Percentiles rank a stretch among this genome's conserved stretches.
These are phyloP conservation scores for Eristalis intricaria DNA, from an alignment of 2,888 invertebrate species.

Conservation along the genomic window DNA sequence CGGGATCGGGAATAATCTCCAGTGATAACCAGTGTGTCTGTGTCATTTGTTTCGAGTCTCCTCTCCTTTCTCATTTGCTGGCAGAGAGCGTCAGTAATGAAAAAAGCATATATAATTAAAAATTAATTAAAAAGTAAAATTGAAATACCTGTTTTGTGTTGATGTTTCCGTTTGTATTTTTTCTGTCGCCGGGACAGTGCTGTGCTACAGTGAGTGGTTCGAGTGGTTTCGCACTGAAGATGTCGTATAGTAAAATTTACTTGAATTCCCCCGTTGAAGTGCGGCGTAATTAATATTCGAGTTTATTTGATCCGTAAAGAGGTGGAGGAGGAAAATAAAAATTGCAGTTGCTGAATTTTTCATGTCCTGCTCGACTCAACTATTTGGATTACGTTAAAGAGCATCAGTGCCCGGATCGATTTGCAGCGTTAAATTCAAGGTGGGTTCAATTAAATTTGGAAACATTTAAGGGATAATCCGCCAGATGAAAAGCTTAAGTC, in stretches of 20 bases:
- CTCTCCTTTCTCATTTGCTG: background rate
- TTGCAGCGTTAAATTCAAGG: constrained; percentile 42
- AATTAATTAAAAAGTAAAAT: constrained; percentile 43
- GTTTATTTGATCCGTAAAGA: constrained; percentile 10
- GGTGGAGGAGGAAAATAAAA: background rate
- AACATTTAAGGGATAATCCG: constrained; percentile 29
- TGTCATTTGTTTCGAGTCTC: constrained; percentile 11
- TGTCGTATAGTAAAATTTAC: constrained; percentile 14
- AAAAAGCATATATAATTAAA: constrained; percentile 39
- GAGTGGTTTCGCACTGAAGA: constrained; percentile 35
- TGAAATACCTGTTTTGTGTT: constrained; percentile 54
- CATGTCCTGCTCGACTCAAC: constrained; percentile 1
- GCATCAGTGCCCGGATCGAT: constrained; percentile 15
- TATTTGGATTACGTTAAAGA: constrained; percentile 50
- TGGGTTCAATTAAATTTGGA: constrained; percentile 52
- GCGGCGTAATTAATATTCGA: constrained; percentile 32
- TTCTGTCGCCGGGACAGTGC: constrained; percentile 6
- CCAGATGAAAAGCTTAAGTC: constrained; percentile 17
- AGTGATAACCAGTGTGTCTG: constrained; percentile 58
- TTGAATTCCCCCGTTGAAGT: constrained; percentile 24
- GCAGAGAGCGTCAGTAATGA: background rate
- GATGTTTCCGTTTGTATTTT: constrained; percentile 1
- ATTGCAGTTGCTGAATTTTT: background rate
- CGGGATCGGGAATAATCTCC: constrained; percentile 39
- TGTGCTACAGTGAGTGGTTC: constrained; percentile 19